Evolutionary conservation across 2,888 invertebrate genomes (phyloP).

Genomic region (Chrysotoxum bicinctum): DNA sequence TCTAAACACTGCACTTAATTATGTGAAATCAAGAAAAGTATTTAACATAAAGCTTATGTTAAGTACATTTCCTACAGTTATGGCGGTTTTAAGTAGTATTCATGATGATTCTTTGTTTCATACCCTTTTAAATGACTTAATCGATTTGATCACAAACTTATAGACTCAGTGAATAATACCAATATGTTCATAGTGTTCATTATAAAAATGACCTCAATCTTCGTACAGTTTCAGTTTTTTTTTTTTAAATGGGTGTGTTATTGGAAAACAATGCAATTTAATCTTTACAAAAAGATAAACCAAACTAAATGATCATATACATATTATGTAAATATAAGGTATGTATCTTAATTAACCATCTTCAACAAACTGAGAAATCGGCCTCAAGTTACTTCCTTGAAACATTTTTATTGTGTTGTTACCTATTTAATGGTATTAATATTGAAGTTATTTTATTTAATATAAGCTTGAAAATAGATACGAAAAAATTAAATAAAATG

Average conservation of each 20-base stretch:
- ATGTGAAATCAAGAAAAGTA: too few species aligned
- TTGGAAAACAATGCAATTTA: conserved; percentile 1
- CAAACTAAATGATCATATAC: not conserved
- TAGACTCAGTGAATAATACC: not conserved
- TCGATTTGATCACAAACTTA: not conserved
- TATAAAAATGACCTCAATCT: conserved; percentile 1
- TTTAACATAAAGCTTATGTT: too few species aligned
- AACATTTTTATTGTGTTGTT: too few species aligned
- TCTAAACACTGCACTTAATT: too few species aligned
- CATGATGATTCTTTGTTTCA: not conserved
- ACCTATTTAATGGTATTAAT: too few species aligned
- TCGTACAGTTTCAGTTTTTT: not conserved
- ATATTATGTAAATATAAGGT: too few species aligned
- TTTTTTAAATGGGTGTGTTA: not conserved
- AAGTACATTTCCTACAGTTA: too few species aligned
- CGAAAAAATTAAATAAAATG: too few species aligned
- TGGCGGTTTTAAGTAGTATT: too few species aligned
- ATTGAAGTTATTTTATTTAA: too few species aligned
- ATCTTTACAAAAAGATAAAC: not conserved
- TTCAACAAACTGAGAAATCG: not conserved
- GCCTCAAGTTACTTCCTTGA: not conserved
- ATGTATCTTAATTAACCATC: not conserved
- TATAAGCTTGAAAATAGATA: too few species aligned
- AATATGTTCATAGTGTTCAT: not conserved
- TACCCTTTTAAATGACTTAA: not conserved